phyloP scores from a whole-genome alignment of 1,140 invertebrate genomes.

The Drosophila aff. region DNA sequence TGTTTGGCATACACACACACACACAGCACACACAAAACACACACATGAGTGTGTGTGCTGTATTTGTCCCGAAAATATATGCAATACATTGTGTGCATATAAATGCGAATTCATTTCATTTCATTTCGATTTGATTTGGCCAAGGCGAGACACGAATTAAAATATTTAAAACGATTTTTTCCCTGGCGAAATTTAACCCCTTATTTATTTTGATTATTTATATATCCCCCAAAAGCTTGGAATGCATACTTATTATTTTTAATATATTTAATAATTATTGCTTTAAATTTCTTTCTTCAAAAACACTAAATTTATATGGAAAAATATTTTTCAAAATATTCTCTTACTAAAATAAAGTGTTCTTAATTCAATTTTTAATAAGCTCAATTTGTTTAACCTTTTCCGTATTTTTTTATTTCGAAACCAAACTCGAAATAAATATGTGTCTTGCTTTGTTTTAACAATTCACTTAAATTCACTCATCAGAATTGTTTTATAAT shows the following conservation, averaged over 20 bases:
- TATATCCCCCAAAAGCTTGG: background rate
- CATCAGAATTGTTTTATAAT: background rate
- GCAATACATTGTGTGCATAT: slow-evolving; percentile 69
- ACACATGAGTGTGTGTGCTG: background rate
- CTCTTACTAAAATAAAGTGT: background rate
- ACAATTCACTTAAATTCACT: slow-evolving; percentile 4
- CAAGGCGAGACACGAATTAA: slow-evolving; percentile 60
- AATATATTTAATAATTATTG: background rate
- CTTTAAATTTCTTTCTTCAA: background rate
- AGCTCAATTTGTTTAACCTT: background rate
- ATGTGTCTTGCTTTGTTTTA: background rate
- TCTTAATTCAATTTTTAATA: background rate
- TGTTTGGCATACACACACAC: slow-evolving; percentile 21
- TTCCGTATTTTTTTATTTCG: too few relatives aligned
- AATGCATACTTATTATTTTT: background rate
- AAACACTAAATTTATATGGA: background rate
- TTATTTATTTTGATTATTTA: background rate
- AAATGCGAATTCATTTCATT: slow-evolving; percentile 64
- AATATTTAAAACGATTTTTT: slow-evolving; percentile 66
- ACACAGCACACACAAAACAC: background rate
- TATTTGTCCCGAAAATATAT: slow-evolving; percentile 27
- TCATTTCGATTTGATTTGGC: slow-evolving; percentile 39
- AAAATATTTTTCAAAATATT: background rate
- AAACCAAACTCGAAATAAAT: background rate
- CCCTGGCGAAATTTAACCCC: background rate